phyloP scores from a whole-genome alignment of 1,140 invertebrate species.

The Metopolophium dirhodum region DNA sequence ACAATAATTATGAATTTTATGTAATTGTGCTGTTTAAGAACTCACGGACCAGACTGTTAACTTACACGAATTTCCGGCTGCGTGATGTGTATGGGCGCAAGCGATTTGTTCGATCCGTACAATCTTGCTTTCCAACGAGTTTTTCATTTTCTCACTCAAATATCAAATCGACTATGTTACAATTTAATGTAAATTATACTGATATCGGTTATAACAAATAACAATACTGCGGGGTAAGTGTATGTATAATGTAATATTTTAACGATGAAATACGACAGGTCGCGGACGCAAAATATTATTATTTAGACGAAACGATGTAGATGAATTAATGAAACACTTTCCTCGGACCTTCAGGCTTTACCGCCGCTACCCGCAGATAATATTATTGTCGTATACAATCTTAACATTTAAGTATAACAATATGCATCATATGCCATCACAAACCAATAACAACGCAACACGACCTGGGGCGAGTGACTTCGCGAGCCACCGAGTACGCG shows the following conservation, averaged over 20 bases:
- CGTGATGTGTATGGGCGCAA: not conserved
- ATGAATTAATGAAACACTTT: not conserved
- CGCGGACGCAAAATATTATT: not conserved
- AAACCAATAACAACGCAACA: not conserved
- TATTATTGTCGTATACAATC: not conserved
- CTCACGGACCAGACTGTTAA: not conserved
- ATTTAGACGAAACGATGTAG: not conserved
- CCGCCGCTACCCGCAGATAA: not conserved
- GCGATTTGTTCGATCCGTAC: not conserved
- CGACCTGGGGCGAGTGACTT: not conserved
- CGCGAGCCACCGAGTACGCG: slow-evolving; percentile 7
- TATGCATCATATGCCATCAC: not conserved
- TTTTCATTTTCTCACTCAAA: not conserved
- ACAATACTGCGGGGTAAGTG: not conserved
- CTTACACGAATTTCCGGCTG: slow-evolving; percentile 49
- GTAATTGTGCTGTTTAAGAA: not conserved
- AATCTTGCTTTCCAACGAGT: not conserved
- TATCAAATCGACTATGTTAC: not conserved
- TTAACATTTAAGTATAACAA: not conserved
- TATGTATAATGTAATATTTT: not conserved
- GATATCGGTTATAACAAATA: not conserved
- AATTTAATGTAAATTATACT: not conserved
- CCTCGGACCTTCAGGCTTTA: not conserved
- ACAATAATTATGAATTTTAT: not conserved
- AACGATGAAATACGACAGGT: too few species aligned